Percentiles rank a stretch among this genome's conserved stretches.
phyloP scores from a whole-genome alignment of 2,888 invertebrate species.

The Melolontha melolontha region DNA sequence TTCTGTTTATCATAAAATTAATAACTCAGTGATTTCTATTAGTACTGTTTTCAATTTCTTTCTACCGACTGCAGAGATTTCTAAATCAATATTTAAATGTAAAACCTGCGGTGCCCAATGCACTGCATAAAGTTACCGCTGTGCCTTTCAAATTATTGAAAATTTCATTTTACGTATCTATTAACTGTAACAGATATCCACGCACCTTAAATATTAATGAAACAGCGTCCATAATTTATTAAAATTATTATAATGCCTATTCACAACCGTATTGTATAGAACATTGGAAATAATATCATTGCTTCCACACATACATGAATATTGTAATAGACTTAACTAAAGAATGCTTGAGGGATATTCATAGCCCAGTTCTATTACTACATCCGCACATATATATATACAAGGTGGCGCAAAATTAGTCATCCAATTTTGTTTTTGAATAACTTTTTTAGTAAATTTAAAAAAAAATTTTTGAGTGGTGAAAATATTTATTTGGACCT shows the following conservation, averaged over 20 bases:
- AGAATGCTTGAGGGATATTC: too few species aligned
- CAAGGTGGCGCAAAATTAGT: too few species aligned
- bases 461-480: too few species aligned
- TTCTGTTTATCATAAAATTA: not conserved
- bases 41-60: constrained; percentile 30
- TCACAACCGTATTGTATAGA: constrained; percentile 26
- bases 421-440: too few species aligned
- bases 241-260: constrained; percentile 38
- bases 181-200: constrained; percentile 39
- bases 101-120: constrained; percentile 25
- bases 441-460: too few species aligned
- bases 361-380: too few species aligned
- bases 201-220: constrained; percentile 39
- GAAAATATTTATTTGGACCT: too few species aligned
- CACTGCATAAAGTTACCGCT: constrained; percentile 20
- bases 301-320: constrained; percentile 27
- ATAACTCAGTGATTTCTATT: constrained; percentile 30
- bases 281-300: constrained; percentile 25
- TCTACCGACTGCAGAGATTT: constrained; percentile 25
- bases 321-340: constrained; percentile 8
- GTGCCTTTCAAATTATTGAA: constrained; percentile 37
- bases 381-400: too few species aligned
- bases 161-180: constrained; percentile 39
- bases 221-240: constrained; percentile 37
- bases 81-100: constrained; percentile 38